Conservation (phyloP, 2,113 vertebrate genomes). For the Sphyrna mokarran region DNA sequence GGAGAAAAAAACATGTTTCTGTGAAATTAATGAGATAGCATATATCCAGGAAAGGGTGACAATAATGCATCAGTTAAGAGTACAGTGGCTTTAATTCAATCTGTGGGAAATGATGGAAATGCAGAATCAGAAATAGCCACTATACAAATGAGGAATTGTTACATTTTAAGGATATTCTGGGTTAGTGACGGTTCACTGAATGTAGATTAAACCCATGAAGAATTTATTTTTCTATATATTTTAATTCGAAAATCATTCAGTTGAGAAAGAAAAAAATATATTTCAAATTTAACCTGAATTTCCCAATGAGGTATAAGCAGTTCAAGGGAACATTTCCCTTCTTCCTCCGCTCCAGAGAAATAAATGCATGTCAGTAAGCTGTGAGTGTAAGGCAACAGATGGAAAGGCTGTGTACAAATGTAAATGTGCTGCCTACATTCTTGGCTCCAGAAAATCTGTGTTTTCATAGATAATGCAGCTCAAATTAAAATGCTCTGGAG, state of each 20-base stretch:
- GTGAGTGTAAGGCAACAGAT: not conserved
- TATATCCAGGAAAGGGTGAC: not conserved
- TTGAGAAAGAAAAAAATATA: not conserved
- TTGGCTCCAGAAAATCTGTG: not conserved
- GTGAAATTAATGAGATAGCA: not conserved
- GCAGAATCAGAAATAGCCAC: not conserved
- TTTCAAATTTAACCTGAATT: not conserved
- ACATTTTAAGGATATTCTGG: not conserved
- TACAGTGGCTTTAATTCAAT: not conserved
- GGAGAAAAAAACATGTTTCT: not conserved
- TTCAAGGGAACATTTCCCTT: not conserved
- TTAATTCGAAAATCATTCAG: not conserved
- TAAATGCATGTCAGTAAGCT: not conserved
- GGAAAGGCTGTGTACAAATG: not conserved
- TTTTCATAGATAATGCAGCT: not conserved
- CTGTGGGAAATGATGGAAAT: not conserved
- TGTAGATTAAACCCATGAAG: not conserved
- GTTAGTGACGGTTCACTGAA: not conserved
- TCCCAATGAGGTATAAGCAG: not conserved
- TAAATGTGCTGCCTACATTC: not conserved
- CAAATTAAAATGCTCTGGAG: not conserved
- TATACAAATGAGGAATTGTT: not conserved
- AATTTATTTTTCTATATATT: not conserved
- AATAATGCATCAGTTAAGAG: not conserved
- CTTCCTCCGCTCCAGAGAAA: not conserved